Conservation (phyloP, 2,888 invertebrate species). For the Eilema depressum region DNA sequence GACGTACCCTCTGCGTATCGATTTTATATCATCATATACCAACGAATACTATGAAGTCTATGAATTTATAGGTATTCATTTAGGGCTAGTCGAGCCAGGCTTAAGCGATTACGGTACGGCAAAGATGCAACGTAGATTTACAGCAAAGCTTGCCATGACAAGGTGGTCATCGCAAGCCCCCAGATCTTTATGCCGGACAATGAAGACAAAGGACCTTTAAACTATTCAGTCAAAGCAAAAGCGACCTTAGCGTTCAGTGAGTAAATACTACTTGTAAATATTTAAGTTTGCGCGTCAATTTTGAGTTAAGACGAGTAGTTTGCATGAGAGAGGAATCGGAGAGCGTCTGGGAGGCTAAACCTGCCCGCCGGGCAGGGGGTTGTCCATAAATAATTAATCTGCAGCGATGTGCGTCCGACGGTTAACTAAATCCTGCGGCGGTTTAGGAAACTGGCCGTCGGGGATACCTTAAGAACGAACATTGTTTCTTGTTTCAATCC, state of each 20-base stretch:
- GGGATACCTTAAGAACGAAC: slow-evolving; percentile 57
- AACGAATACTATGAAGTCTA: slow-evolving; percentile 45
- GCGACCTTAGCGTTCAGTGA: slow-evolving; percentile 73
- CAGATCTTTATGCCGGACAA: slow-evolving; percentile 81
- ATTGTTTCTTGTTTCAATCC: slow-evolving; percentile 57
- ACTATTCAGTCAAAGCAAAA: slow-evolving; percentile 81
- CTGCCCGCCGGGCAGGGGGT: slow-evolving; percentile 75
- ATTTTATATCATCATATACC: slow-evolving; percentile 47
- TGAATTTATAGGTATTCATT: slow-evolving; percentile 81
- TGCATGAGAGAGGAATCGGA: slow-evolving; percentile 82
- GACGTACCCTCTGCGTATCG: slow-evolving; percentile 47
- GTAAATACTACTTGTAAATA: slow-evolving; percentile 80
- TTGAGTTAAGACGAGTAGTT: slow-evolving; percentile 84
- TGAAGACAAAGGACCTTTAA: slow-evolving; percentile 84
- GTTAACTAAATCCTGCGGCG: slow-evolving; percentile 78
- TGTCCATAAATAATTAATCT: slow-evolving; percentile 86
- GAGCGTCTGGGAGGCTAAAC: slow-evolving; percentile 83
- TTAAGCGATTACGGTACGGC: slow-evolving; percentile 80
- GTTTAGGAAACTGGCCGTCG: slow-evolving; percentile 66
- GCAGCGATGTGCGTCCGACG: slow-evolving; percentile 77
- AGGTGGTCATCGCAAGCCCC: slow-evolving; percentile 85
- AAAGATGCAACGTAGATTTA: slow-evolving; percentile 86
- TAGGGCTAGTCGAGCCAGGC: slow-evolving; percentile 68
- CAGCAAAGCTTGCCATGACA: slow-evolving; percentile 82
- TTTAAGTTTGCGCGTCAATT: slow-evolving; percentile 79